Conservation (phyloP, 2,888 invertebrate species). For the Cepaea hortensis region DNA sequence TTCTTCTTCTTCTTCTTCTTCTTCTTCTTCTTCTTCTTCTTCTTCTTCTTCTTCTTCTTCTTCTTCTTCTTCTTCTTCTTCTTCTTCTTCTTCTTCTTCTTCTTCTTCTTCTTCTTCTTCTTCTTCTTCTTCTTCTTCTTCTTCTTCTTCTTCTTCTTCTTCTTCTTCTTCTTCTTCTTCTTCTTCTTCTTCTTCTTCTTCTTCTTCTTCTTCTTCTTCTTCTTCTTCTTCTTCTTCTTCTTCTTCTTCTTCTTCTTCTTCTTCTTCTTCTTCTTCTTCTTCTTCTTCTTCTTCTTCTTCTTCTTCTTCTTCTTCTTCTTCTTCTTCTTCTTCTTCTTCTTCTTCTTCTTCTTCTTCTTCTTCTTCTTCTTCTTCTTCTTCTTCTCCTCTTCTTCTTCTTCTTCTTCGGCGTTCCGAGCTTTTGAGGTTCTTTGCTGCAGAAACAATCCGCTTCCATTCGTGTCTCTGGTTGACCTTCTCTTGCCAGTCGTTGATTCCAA, state of each 20-base stretch:
- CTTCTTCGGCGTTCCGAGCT: no score
- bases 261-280: not conserved
- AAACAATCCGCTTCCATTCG: no score
- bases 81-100: not conserved
- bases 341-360: constrained; percentile 23
- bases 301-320: constrained; percentile 11
- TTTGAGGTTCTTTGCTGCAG: no score
- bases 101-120: constrained; percentile 16
- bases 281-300: not conserved
- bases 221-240: constrained; percentile 9
- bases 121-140: constrained; percentile 8
- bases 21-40: constrained; percentile 1
- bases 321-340: not conserved
- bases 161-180: constrained; percentile 2
- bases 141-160: constrained; percentile 19
- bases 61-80: not conserved
- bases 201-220: constrained; percentile 19
- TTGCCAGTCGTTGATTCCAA: no score
- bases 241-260: not conserved
- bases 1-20: constrained; percentile 19
- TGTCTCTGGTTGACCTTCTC: no score
- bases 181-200: constrained; percentile 24
- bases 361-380: not conserved
- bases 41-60: not conserved
- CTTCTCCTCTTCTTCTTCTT: no score